Percentiles rank a stretch among this genome's conserved stretches.
Conservation (phyloP, 2,888 invertebrate species). For the Drosophila borborema region DNA sequence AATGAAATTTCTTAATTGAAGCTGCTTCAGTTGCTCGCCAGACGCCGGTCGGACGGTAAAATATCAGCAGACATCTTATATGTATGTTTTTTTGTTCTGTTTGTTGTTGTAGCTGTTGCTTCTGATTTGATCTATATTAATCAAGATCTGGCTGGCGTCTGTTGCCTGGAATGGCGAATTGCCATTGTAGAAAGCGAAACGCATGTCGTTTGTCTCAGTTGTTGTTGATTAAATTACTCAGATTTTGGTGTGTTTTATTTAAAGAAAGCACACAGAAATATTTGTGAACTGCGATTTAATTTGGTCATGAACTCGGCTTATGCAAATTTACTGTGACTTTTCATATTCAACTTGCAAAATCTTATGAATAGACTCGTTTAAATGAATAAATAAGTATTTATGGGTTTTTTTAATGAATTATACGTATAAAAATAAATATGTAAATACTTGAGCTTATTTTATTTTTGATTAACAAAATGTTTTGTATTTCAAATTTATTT, state of each 20-base stretch:
- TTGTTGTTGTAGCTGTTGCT: conserved; percentile 28
- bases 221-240: conserved; percentile 53
- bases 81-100: conserved; percentile 18
- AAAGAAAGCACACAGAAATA: neutral
- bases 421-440: conserved; percentile 1
- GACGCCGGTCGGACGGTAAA: conserved; percentile 58
- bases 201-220: conserved; percentile 22
- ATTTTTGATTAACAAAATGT: neutral
- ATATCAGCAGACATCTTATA: conserved; percentile 54
- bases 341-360: conserved; percentile 8
- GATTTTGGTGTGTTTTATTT: conserved; percentile 43
- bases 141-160: conserved; percentile 70
- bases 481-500: neutral
- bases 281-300: conserved; percentile 31
- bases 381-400: conserved; percentile 24
- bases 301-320: conserved; percentile 42
- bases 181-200: conserved; percentile 45
- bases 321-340: conserved; percentile 62
- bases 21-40: conserved; percentile 57
- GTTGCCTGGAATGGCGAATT: conserved; percentile 17
- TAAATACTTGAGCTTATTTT: neutral
- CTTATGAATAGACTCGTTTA: neutral
- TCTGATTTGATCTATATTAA: conserved; percentile 78
- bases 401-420: neutral
- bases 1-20: conserved; percentile 80